Base-by-base conservation (phyloP, 2,888 invertebrate genomes). In the Pterostichus niger region DNA sequence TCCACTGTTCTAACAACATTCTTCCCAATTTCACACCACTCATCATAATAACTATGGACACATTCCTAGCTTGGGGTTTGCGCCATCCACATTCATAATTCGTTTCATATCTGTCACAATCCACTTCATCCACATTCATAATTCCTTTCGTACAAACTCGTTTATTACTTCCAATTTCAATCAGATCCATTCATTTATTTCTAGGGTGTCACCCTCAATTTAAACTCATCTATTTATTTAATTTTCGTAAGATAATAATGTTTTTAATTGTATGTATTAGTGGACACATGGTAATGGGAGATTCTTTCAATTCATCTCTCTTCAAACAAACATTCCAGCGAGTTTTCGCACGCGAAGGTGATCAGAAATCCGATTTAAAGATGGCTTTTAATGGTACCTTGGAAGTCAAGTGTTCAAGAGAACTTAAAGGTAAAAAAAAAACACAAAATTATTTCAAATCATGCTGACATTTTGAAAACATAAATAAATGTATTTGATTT, bases 321-420 rank as follows among this genome's bases (percentile, higher is more conserved):
- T 99, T 99, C 91, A 99, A 99, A 90, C 99, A 99, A 91, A 99
- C 99, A 86, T 99, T 99, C 93, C 99, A 99, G 90, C 93, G 99
- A 86, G 98, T 99, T 3, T 99, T 99, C 89, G 93, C 96, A 5
- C 96, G 97, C 87, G 98, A 99, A 6, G 96, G 97, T 87, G 98
- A 99, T 90, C 93, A 94, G 82, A 96, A 96, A 86, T 94, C 94
- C 75, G 96, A 98, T 87, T 93, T 98, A 86, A 98, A 98, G 91
- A 99, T 99, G 99, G 99, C 97, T 3, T 99, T 99, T 90, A 99
- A 99, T 90, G 99, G 96, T 6, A 97, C 97, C 0, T 90, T 99
- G 85, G 99, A 99, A 92, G 95, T 99, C 15, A 99, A 99, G 92
- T 98, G 98, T 85, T 98, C 98, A 6, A 92, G 98, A 84, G 98